phyloP scores from a whole-genome alignment of 2,888 invertebrate genomes.

The Trachelus troglodyta region DNA sequence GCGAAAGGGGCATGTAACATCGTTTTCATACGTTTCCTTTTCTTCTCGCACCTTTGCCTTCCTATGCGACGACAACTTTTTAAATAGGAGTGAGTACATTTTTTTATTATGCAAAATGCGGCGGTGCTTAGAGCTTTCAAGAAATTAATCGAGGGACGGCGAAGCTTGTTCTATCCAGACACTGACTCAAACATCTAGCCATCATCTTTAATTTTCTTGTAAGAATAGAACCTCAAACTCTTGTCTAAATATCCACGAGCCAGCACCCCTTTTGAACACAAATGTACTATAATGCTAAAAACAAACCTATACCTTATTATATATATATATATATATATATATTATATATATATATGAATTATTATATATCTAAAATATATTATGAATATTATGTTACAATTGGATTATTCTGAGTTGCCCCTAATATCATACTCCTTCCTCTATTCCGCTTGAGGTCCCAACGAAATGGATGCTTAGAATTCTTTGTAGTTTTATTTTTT shows the following conservation, averaged over 20 bases:
- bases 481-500: constrained; percentile 21
- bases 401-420: constrained; percentile 23
- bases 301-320: constrained; percentile 5
- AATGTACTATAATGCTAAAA: constrained; percentile 6
- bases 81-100: too few relatives aligned
- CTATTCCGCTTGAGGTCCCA: constrained; percentile 24
- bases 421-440: neutral
- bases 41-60: too few relatives aligned
- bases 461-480: constrained; percentile 22
- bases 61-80: too few relatives aligned
- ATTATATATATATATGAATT: constrained; percentile 25
- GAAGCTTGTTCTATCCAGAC: too few relatives aligned
- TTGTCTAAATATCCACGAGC: neutral
- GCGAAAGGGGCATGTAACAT: too few relatives aligned
- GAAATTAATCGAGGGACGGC: too few relatives aligned
- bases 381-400: constrained; percentile 26
- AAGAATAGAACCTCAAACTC: too few relatives aligned
- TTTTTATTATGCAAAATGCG: too few relatives aligned
- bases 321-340: constrained; percentile 21
- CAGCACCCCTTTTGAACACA: neutral
- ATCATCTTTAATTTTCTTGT: too few relatives aligned
- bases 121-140: too few relatives aligned
- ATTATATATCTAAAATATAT: constrained; percentile 27
- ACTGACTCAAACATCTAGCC: too few relatives aligned
- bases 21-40: too few relatives aligned